phyloP scores from a whole-genome alignment of 2,113 vertebrate species.

The Trematomus loennbergii region DNA sequence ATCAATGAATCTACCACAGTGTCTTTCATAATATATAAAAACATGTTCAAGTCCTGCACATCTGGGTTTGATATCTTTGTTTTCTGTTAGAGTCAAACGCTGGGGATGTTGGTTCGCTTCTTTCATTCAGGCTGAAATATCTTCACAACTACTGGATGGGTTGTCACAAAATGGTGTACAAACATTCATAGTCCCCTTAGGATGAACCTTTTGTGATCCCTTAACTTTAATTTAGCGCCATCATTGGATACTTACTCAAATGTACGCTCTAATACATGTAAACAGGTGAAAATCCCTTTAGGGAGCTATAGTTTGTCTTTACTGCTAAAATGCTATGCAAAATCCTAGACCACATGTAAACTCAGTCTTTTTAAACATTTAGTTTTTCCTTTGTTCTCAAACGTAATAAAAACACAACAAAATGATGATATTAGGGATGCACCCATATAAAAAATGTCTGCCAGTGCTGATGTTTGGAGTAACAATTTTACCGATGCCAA shows the following conservation, averaged over 20 bases:
- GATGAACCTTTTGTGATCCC: background rate
- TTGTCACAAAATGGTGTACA: too few relatives aligned
- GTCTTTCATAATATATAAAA: too few relatives aligned
- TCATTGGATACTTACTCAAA: background rate
- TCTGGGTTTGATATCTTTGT: background rate
- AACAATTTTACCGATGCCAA: too few relatives aligned
- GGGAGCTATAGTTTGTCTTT: background rate
- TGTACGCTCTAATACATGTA: background rate
- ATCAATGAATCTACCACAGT: background rate
- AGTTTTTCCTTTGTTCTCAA: too few relatives aligned
- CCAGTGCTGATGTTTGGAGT: too few relatives aligned
- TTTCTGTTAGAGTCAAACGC: background rate
- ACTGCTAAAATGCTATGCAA: background rate
- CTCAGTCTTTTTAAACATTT: too few relatives aligned
- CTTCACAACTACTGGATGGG: background rate
- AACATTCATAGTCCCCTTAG: too few relatives aligned
- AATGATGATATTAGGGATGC: too few relatives aligned
- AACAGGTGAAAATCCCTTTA: background rate
- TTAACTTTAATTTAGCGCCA: background rate
- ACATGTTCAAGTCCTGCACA: background rate
- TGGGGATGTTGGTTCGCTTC: background rate
- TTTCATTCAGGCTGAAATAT: background rate
- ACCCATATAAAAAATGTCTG: too few relatives aligned
- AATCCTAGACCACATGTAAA: too few relatives aligned
- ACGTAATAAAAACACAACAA: too few relatives aligned